These are phyloP conservation scores for Lichenostomus cassidix DNA, from an alignment of 2,113 vertebrate genomes.

Conservation along the genomic window DNA sequence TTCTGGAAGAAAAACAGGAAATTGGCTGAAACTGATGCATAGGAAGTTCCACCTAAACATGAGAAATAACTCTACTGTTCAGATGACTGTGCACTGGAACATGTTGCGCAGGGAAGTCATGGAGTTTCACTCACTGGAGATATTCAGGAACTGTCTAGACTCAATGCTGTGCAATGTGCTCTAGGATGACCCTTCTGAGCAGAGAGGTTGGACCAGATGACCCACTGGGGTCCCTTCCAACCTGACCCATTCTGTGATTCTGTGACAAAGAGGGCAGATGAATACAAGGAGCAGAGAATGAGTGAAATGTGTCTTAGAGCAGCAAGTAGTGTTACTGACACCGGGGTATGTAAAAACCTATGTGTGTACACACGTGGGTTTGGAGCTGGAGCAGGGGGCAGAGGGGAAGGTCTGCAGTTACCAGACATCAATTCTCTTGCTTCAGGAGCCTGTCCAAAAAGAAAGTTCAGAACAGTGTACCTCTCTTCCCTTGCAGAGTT, in stretches of 20 bases:
- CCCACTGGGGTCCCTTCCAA: background rate
- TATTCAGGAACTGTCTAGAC: background rate
- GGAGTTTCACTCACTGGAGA: background rate
- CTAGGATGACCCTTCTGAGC: background rate
- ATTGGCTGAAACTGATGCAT: background rate
- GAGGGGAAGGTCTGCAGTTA: background rate
- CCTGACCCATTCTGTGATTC: background rate
- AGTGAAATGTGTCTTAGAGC: background rate
- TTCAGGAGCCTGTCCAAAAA: background rate
- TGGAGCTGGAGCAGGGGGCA: background rate
- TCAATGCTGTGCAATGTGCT: background rate
- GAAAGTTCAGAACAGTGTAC: background rate
- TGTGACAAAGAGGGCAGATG: background rate
- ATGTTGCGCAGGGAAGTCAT: background rate
- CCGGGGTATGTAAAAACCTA: background rate
- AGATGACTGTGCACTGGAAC: accelerated
- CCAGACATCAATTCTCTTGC: accelerated
- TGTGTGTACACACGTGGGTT: background rate
- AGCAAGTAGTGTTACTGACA: background rate
- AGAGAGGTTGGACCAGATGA: background rate
- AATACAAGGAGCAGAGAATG: background rate
- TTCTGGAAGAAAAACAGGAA: background rate
- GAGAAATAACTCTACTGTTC: background rate
- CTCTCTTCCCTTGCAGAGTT: background rate
- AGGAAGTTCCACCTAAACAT: background rate